Conservation (phyloP, 35 echinoderm and acorn worm species). For the Hemicentrotus pulcherrimus region DNA sequence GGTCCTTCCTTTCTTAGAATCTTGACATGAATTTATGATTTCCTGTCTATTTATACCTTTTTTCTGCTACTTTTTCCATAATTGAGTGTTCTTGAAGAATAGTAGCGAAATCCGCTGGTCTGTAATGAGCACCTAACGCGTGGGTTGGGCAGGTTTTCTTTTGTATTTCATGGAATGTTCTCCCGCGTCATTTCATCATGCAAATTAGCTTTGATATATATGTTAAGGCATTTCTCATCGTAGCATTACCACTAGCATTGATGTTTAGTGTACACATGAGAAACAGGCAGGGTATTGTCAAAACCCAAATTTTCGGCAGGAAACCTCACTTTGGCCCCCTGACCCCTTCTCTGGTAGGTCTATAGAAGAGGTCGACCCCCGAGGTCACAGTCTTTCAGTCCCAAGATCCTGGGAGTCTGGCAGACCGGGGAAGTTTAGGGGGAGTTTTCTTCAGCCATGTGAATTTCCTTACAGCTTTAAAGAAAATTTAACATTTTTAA, state of each 20-base stretch:
- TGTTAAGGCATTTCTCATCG: background rate
- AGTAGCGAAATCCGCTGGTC: background rate
- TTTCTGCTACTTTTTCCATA: background rate
- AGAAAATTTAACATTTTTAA: background rate
- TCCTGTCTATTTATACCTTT: background rate
- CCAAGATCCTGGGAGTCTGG: background rate
- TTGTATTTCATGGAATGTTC: background rate
- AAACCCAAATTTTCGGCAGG: slow-evolving; percentile 15
- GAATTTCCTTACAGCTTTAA: background rate
- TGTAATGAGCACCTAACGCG: background rate
- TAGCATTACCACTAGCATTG: background rate
- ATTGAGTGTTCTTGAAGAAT: background rate
- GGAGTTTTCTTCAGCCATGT: background rate
- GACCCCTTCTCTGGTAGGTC: slow-evolving; percentile 1
- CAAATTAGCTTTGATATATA: background rate
- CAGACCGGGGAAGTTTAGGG: background rate
- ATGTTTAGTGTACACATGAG: background rate
- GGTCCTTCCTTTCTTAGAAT: background rate
- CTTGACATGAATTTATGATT: background rate
- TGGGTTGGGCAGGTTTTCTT: background rate
- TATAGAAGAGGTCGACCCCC: background rate
- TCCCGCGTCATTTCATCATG: background rate
- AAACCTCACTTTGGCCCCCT: background rate
- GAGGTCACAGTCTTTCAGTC: slow-evolving; percentile 37
- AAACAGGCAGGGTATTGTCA: slow-evolving; percentile 29